Conservation (phyloP, 2,888 invertebrate species). For the Drosophila seclusa region DNA sequence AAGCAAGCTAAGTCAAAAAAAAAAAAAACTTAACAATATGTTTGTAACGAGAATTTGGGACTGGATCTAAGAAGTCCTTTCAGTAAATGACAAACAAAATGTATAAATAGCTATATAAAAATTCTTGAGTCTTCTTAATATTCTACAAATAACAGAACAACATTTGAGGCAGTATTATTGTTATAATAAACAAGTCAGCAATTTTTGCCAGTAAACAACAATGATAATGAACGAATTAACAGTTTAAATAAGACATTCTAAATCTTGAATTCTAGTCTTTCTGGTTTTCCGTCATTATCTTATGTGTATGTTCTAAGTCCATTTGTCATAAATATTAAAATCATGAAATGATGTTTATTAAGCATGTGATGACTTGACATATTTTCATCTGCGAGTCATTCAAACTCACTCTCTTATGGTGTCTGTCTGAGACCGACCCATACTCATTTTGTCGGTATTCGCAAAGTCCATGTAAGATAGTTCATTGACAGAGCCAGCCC, state of each 20-base stretch:
- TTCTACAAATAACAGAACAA: neutral
- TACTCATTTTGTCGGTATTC: neutral
- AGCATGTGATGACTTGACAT: neutral
- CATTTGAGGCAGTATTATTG: neutral
- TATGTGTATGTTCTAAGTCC: neutral
- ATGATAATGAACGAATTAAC: neutral
- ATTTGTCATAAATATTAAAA: slow-evolving; percentile 1
- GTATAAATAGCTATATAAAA: neutral
- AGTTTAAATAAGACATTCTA: neutral
- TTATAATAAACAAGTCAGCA: neutral
- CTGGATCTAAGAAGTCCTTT: neutral
- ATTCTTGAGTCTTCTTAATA: neutral
- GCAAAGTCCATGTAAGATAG: slow-evolving; percentile 14
- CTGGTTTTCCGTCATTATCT: neutral
- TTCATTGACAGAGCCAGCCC: slow-evolving; percentile 18
- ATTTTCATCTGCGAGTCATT: neutral
- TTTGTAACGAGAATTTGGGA: accelerated
- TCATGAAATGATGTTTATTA: neutral
- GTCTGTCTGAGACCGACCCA: neutral
- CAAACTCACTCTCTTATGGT: neutral
- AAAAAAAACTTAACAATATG: neutral
- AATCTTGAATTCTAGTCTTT: neutral
- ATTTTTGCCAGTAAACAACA: neutral
- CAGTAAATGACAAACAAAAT: neutral
- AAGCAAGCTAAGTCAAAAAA: neutral